Conservation (phyloP, 2,888 invertebrate species). For the Hybos culiciformis region DNA sequence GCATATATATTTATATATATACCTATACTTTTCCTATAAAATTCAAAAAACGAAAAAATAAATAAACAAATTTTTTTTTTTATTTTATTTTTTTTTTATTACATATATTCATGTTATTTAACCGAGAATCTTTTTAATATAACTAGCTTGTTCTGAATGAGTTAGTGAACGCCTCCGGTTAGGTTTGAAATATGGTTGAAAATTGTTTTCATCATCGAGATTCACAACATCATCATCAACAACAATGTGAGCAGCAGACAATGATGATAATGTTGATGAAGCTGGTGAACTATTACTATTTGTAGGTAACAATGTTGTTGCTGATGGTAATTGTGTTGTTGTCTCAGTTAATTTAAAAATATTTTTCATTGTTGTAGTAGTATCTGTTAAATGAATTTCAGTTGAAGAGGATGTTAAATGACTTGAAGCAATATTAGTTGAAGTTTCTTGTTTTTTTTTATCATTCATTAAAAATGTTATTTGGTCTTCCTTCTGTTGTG, state of each 20-base stretch:
- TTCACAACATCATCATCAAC: not conserved
- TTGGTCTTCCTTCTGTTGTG: conserved; percentile 2
- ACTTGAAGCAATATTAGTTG: conserved; percentile 6
- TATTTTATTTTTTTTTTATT: not conserved
- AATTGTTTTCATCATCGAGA: conserved; percentile 23
- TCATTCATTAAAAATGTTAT: conserved; percentile 5
- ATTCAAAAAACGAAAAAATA: no score
- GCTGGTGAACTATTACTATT: not conserved
- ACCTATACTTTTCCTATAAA: no score
- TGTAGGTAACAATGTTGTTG: conserved; percentile 4
- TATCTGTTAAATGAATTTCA: not conserved
- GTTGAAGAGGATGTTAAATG: not conserved
- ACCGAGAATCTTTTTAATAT: conserved; percentile 36
- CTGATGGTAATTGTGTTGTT: not conserved
- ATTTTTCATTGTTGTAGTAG: not conserved
- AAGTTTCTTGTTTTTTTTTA: conserved; percentile 7
- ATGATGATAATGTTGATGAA: not conserved
- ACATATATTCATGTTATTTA: conserved; percentile 17
- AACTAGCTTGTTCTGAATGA: conserved; percentile 34
- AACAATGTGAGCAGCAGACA: not conserved
- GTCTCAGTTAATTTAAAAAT: not conserved
- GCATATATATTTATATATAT: no score
- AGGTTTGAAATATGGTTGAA: conserved; percentile 32
- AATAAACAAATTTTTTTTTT: not conserved
- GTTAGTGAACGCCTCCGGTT: conserved; percentile 34